Base-by-base conservation (phyloP, 2,888 invertebrate genomes). In the Diploptera punctata region DNA sequence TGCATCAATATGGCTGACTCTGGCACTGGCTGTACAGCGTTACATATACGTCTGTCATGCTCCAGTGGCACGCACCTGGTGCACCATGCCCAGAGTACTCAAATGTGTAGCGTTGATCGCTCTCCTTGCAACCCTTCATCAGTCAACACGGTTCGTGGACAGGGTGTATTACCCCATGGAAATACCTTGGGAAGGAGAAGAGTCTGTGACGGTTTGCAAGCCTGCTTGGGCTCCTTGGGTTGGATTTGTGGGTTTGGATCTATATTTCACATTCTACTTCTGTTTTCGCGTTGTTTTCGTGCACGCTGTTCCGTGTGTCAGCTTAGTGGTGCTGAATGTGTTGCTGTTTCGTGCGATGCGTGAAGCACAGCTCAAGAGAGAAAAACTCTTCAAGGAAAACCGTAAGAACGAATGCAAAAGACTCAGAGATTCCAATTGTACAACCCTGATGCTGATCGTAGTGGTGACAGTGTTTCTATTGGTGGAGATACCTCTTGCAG, bases 21-120 rank as follows among this genome's bases (percentile, higher is more conserved):
- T 97, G 76, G 93, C 95, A 0, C 84, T 98, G 74, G 97, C 97
- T 0, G 92, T 94, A 19, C 98, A 98, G 84, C 87, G 97, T 80
- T 98, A 97, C 85, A 94, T 98, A 79, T 98, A 96, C 83, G 97
- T 98, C 1, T 97, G 97, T 80, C 96, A 97, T 82, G 95, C 97
- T 0, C 91, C 95, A 0, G 88, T 93, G 75, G 97, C 97, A 0
- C 87, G 94, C 73, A 92, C 92, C n/a, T 85, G 87, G 83, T 92
- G 89, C 78, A 90, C 89, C 7, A 87, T 89, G 87, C 88, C 89
- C 0, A 87, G 91, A 71, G 95, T 94, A 61, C 89, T 91, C 80
- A 91, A 91, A 76, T 93, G 92, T 77, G 91, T 95, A 38, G 84
- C 90, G 67, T 90, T 91, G 82, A 95, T 97, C 76, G 91, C 92